Evolutionary conservation across 2,797 vertebrate genomes (phyloP).

Genomic region (Lophotriccus pileatus): DNA sequence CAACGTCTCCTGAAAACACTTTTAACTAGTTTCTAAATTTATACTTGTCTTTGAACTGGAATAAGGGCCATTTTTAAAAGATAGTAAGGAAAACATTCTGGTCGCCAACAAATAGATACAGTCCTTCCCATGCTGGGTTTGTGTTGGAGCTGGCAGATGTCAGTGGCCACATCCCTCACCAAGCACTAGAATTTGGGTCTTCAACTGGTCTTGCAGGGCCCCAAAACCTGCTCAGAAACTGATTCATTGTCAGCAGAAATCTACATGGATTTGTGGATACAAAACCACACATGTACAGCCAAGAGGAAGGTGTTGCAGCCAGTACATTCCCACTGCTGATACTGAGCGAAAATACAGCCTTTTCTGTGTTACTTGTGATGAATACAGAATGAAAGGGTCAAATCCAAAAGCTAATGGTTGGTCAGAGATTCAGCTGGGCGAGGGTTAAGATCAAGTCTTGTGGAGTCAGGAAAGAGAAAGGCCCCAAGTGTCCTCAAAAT

Average conservation of each 20-base stretch:
- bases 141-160: neutral
- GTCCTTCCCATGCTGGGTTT: neutral
- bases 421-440: constrained; percentile 31
- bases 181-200: neutral
- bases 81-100: neutral
- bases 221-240: neutral
- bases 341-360: neutral
- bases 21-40: neutral
- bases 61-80: neutral
- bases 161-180: neutral
- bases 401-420: constrained; percentile 44
- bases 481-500: constrained; percentile 72
- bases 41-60: neutral
- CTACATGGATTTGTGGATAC: neutral
- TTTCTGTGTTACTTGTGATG: neutral
- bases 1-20: neutral
- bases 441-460: constrained; percentile 71
- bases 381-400: constrained; percentile 43
- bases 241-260: neutral
- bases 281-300: fast-evolving
- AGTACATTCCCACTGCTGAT: neutral
- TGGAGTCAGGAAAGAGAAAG: constrained; percentile 70
- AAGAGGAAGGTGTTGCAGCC: neutral
- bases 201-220: neutral
- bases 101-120: neutral